These are phyloP conservation scores for Eufriesea mexicana DNA, from an alignment of 1,140 invertebrate genomes.

Conservation along the genomic window DNA sequence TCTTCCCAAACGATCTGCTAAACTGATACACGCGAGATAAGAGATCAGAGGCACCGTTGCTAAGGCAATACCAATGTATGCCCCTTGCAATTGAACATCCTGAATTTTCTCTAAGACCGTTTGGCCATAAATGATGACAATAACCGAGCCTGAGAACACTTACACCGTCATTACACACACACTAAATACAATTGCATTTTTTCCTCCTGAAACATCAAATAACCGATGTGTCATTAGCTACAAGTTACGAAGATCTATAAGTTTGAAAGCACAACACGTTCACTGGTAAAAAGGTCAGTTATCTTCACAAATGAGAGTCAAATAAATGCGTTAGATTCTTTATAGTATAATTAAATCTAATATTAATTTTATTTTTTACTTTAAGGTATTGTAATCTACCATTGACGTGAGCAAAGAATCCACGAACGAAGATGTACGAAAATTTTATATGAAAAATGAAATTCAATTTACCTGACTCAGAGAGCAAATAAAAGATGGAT, in stretches of 20 bases:
- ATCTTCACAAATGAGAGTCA: too few species aligned
- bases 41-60: background rate
- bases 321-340: too few species aligned
- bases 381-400: too few species aligned
- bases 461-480: background rate
- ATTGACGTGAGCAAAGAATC: too few species aligned
- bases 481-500: background rate
- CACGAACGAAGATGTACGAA: too few species aligned
- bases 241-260: background rate
- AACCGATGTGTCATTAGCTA: background rate
- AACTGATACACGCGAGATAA: background rate
- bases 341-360: too few species aligned
- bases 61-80: constrained; percentile 6
- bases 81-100: background rate
- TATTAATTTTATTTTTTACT: too few species aligned
- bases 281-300: too few species aligned
- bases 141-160: constrained; percentile 22
- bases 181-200: background rate
- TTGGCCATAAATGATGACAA: constrained; percentile 14
- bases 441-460: too few species aligned
- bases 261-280: background rate
- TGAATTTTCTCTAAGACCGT: constrained; percentile 33
- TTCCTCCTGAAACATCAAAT: constrained; percentile 6
- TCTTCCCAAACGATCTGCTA: constrained; percentile 27
- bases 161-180: background rate